Evolutionary conservation across 2,888 invertebrate species (phyloP), one percentile per base, ranked within the genome.

Genomic region (Hemithea aestivaria): DNA sequence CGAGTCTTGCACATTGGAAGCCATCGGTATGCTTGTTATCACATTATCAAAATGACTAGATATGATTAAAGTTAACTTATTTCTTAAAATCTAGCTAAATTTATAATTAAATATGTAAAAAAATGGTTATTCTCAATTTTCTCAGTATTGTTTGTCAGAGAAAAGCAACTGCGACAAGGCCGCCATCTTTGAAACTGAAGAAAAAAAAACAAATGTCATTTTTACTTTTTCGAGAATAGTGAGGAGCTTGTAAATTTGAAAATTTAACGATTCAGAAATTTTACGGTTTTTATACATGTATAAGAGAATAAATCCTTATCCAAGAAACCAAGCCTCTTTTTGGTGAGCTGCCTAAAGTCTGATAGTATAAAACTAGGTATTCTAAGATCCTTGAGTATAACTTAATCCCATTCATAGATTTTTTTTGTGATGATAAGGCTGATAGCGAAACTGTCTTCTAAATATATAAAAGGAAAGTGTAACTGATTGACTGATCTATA

Each of bases 141-240:
- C 73, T 78, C 59, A 74, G 66, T 84, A 76, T 83, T 84, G 84
- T 87, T 87, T 85, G 75, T 78, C 74, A 82, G 66, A 77, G 71
- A 82, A 80, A 73, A 80, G 79, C 79, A 83, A 84, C 81, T 84
- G 83, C 82, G 84, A 85, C 81, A 81, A 76, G 82, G 71, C 76
- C 75, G 84, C 87, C 87, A 87, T 87, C 73, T 87, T 87, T 82
- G 72, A 79, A 78, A 79, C 75, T 78, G 65, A 61, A 77, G 72
- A 61, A 58, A 54, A 63, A 63, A 64, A 72, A 61, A 58, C 55
- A 63, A 63, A 64, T 63, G 64, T 66, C 66, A 65, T 40, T 16
- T 16, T 16, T 16, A 51, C 42, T 40, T 21, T 40, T n/a, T n/a
- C n/a, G n/a, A n/a, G n/a, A n/a, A 35, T 58, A 62, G 65, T 37